Base-by-base conservation (phyloP, 30 jellyfish, hydroid and myxozoan species). In the Sanderia malayensis region DNA sequence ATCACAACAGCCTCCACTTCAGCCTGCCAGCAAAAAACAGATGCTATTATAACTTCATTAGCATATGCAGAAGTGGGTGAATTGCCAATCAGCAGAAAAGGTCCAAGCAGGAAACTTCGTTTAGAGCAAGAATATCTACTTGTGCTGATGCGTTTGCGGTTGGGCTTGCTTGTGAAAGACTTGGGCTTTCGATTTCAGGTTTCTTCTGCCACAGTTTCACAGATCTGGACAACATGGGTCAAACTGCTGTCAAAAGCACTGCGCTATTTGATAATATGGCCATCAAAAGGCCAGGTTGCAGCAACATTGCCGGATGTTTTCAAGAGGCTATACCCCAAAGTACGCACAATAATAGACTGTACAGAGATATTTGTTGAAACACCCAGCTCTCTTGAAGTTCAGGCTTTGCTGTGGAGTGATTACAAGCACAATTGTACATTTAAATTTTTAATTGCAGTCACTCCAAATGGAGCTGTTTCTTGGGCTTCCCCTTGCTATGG, bases 391-490 rank as follows among this genome's bases (percentile, higher is more conserved):
- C 70, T 67, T 0, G 80, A 69, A 8, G 30, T 70, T 31, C 81
- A 66, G 9, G 93, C 80, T 2, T 1, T 77, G 7, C 31, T 47
- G 20, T 77, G 74, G 83, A 62, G 84, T 26, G n/a, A 77, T 1
- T 77, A 63, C 73, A 58, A 74, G 71, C 86, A 55, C 78, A 77
- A 74, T 33, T 24, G 58, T 59, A 74, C 86, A 1, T 77, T 74
- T 3, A 77, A 62, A 30, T 31, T 45, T 7, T 25, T 81, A 13
- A 67, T 81, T 26, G 88, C 45, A 4, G 73, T 81, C 8, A 81
- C 94, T 10, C 94, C 83, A 19, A 81, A 81, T 71, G 94, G 94
- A 6, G 46, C 74, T 0, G 61, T 81, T 24, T 8, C 69, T 19
- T 81, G 4, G 21, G 62, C 45, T 6, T 55, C 88, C n/a, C 24